Evolutionary conservation across 2,797 vertebrate species (phyloP), one percentile per base, ranked within the genome.

Genomic region (Labroides dimidiatus): DNA sequence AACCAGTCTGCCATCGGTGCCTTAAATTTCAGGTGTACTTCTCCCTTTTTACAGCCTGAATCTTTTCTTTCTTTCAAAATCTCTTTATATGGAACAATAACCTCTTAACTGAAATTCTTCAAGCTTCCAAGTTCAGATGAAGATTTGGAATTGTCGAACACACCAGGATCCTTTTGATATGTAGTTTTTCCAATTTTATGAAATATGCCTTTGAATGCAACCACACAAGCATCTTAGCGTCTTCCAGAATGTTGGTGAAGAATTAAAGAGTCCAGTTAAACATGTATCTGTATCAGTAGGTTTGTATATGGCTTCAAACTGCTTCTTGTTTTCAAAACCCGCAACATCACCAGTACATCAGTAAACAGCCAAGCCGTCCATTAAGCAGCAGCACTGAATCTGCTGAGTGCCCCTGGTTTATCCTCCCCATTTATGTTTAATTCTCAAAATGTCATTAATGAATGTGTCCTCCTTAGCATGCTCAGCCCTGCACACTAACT

Each of bases 361-460:
- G 42, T 4, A 24, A 47, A 71, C 54, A n/a, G 24, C n/a, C 41
- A n/a, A 57, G 42, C 72, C 51, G 53, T 68, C 42, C 54, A 30
- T 20, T 10, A 9, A n/a, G 65, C 54, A 27, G 52, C 62, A 48
- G 64, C 54, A 65, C 77, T 69, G 69, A 72, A 82, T 65, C 77
- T 71, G 52, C 59, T 58, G 30, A 75, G 76, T 75, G 67, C 56
- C 43, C 72, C 43, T 39, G 49, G 57, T 27, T 49, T 69, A 50
- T 53, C 58, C 61, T 43, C 17, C 64, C 57, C 60, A 23, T 56
- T 86, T 72, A 52, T 54, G 48, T 80, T 77, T 61, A 74, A 86
- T 82, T 85, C 81, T 81, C 54, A 74, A 84, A 88, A 85, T 69
- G 79, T 72, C 69, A 84, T 81, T 78, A 82, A 85, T 81, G 72